Conservation (phyloP, 2,888 invertebrate genomes). For the Cephus spinipes region DNA sequence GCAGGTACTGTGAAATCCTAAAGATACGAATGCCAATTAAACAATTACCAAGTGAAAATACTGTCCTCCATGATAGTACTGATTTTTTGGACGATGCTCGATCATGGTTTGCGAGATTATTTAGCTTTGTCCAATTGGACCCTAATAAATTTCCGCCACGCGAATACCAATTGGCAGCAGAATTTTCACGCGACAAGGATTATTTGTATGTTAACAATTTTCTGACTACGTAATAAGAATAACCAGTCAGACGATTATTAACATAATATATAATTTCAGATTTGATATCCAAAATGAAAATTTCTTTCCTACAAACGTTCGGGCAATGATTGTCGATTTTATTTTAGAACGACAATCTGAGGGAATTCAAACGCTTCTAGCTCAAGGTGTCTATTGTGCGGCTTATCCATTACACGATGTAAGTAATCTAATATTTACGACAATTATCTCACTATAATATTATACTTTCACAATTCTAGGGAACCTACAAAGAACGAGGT, state of each 20-base stretch:
- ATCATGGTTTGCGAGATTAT: conserved; percentile 67
- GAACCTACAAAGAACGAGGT: conserved; percentile 68
- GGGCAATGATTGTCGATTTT: conserved; percentile 79
- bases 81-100: conserved; percentile 67
- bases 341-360: conserved; percentile 79
- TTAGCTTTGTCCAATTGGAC: conserved; percentile 73
- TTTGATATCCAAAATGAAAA: conserved; percentile 76
- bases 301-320: conserved; percentile 76
- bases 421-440: conserved; percentile 53
- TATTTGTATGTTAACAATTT: conserved; percentile 73
- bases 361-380: conserved; percentile 77
- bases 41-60: conserved; percentile 42
- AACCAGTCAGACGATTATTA: too few species aligned
- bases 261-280: conserved; percentile 57
- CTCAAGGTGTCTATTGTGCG: conserved; percentile 75
- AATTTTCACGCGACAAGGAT: conserved; percentile 78
- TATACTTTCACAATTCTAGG: conserved; percentile 63
- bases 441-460: conserved; percentile 6
- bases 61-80: conserved; percentile 36
- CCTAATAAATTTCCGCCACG: conserved; percentile 72
- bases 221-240: too few species aligned
- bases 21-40: conserved; percentile 83
- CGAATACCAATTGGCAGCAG: conserved; percentile 75
- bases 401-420: conserved; percentile 85
- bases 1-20: conserved; percentile 81